These are phyloP conservation scores for Drosophila auraria DNA, from an alignment of 1,140 invertebrate species.

Conservation along the genomic window DNA sequence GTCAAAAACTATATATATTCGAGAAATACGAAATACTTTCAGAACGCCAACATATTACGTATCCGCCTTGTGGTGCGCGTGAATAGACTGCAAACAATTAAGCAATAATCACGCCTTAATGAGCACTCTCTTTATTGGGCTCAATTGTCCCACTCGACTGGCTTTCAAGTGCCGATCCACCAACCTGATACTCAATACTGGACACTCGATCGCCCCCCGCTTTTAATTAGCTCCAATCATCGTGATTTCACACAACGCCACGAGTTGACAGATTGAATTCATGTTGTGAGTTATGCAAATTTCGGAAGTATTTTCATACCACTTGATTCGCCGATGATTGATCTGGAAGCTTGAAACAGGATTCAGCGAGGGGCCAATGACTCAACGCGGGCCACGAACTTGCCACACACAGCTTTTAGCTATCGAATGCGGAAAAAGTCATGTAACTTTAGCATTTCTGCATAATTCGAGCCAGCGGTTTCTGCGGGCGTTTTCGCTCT, in stretches of 20 bases:
- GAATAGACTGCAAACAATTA: slow-evolving; percentile 69
- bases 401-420: slow-evolving; percentile 49
- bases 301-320: slow-evolving; percentile 66
- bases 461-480: slow-evolving; percentile 24
- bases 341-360: slow-evolving; percentile 50
- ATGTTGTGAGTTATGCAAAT: slow-evolving; percentile 64
- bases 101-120: slow-evolving; percentile 80
- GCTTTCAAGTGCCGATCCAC: slow-evolving; percentile 74
- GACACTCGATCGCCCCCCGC: slow-evolving; percentile 3
- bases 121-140: slow-evolving; percentile 57
- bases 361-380: slow-evolving; percentile 59
- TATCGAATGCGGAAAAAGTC: slow-evolving; percentile 71
- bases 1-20: slow-evolving; percentile 45
- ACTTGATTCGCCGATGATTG: slow-evolving; percentile 46
- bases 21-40: slow-evolving; percentile 41
- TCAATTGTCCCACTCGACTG: slow-evolving; percentile 53
- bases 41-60: slow-evolving; percentile 51
- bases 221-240: slow-evolving; percentile 71
- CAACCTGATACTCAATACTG: slow-evolving; percentile 18
- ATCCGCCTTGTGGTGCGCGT: slow-evolving; percentile 65
- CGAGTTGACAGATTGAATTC: slow-evolving; percentile 59
- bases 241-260: slow-evolving; percentile 49
- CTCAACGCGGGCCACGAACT: slow-evolving; percentile 72
- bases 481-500: slow-evolving; percentile 45
- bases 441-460: slow-evolving; percentile 57